phyloP scores from a whole-genome alignment of 2,888 invertebrate species.

The Melieria picta region DNA sequence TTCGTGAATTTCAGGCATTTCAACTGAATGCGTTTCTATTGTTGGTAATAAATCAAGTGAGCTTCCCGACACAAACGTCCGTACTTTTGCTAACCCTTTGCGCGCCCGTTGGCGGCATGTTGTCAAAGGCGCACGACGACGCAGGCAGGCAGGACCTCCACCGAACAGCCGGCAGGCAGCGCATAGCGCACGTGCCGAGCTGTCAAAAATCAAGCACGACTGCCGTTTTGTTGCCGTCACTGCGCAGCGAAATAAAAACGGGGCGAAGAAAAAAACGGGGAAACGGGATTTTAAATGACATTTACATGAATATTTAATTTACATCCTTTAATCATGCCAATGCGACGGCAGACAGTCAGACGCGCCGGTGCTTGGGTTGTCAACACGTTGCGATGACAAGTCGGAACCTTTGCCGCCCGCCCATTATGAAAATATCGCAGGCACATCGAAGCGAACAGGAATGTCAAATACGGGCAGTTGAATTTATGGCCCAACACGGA shows the following conservation, averaged over 20 bases:
- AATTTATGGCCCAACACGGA: conserved; percentile 33
- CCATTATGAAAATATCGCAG: neutral
- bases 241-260: conserved; percentile 2
- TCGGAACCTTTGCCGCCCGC: neutral
- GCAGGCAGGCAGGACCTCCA: neutral
- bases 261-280: neutral
- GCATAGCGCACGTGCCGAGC: conserved; percentile 30
- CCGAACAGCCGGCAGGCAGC: neutral
- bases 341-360: neutral
- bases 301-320: conserved; percentile 41
- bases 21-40: conserved; percentile 29
- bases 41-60: conserved; percentile 36
- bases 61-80: neutral
- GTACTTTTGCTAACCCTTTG: conserved; percentile 29
- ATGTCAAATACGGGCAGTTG: conserved; percentile 31
- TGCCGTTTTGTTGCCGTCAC: conserved; percentile 5
- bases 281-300: conserved; percentile 33
- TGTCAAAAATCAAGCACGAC: conserved; percentile 33
- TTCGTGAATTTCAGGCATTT: conserved; percentile 6
- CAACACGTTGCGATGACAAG: conserved; percentile 30
- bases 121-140: neutral
- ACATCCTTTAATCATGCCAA: conserved; percentile 40
- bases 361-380: neutral
- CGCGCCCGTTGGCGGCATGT: neutral
- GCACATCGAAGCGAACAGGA: neutral